Evolutionary conservation across 2,113 vertebrate genomes (phyloP), one percentile per base, ranked within the genome.

Genomic region (Centropus bengalensis): DNA sequence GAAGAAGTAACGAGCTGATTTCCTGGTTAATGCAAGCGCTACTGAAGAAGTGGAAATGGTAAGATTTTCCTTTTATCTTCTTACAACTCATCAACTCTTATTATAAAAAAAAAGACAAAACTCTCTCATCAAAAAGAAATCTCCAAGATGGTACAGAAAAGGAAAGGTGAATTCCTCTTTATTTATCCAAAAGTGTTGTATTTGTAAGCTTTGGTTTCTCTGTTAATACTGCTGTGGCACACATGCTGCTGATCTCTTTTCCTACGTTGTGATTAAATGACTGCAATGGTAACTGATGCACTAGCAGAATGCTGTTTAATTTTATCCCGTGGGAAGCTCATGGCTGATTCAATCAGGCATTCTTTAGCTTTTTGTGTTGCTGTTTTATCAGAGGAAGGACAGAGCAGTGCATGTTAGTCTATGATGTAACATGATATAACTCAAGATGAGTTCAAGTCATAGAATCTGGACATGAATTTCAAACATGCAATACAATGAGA

Each of bases 251-350:
- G 69, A 93, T 79, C n/a, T n/a, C 69, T 91, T 91, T 86, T 67
- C 63, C 68, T 82, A 4, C 0, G 2, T 68, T 88, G 6, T 88
- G 80, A 91, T 96, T 73, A 91, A 90, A 82, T 94, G 85, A 69
- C 86, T 86, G 42, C 68, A 76, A n/a, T 58, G 19, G 81, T 81
- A 96, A 95, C 94, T 86, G 86, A 93, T 96, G 67, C 14, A 28
- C 92, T 54, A 78, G 87, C 87, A 88, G 96, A 96, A 96, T 93
- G 94, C 86, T 90, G 42, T 85, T 95, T 97, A 92, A 94, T 96
- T 94, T 97, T 95, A 67, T 93, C 69, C 77, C 30, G 21, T 74
- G 86, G 96, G 90, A 95, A 97, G 83, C 95, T 97, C 49, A 69
- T 89, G 86, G 70, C 83, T 94, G 85, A 93, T 97, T 97, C 91